These are phyloP conservation scores for Listronotus bonariensis DNA, from an alignment of 1,140 invertebrate genomes.

Conservation along the genomic window DNA sequence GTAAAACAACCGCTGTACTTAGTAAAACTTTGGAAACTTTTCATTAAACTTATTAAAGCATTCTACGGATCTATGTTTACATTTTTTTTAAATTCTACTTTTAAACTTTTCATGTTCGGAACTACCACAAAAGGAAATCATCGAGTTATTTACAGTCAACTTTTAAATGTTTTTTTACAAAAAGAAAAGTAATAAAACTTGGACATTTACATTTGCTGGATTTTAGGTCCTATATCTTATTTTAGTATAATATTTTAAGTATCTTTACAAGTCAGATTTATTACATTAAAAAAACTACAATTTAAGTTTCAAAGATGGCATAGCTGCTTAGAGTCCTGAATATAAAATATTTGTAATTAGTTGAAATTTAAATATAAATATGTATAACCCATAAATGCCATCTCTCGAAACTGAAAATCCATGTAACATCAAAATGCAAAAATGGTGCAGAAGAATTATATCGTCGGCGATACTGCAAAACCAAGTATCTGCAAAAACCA, in stretches of 20 bases:
- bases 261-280: slow-evolving; percentile 19
- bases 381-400: no score
- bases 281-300: not conserved
- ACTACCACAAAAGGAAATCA: slow-evolving; percentile 29
- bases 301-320: no score
- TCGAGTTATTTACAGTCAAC: slow-evolving; percentile 29
- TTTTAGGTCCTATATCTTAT: slow-evolving; percentile 1
- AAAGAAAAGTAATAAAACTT: slow-evolving; percentile 15
- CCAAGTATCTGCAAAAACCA: no score
- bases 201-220: slow-evolving; percentile 23
- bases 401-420: no score
- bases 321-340: not conserved
- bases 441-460: no score
- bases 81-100: slow-evolving; percentile 4
- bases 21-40: slow-evolving; percentile 10
- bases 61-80: slow-evolving; percentile 25
- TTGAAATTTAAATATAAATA: no score
- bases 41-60: slow-evolving; percentile 9
- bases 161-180: slow-evolving; percentile 20
- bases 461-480: no score
- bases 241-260: slow-evolving; percentile 15
- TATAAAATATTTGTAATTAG: no score
- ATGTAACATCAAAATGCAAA: no score
- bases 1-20: slow-evolving; percentile 29
- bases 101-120: slow-evolving; percentile 11